These are phyloP conservation scores for Polydrusus tereticollis DNA, from an alignment of 2,888 invertebrate genomes.

Conservation along the genomic window DNA sequence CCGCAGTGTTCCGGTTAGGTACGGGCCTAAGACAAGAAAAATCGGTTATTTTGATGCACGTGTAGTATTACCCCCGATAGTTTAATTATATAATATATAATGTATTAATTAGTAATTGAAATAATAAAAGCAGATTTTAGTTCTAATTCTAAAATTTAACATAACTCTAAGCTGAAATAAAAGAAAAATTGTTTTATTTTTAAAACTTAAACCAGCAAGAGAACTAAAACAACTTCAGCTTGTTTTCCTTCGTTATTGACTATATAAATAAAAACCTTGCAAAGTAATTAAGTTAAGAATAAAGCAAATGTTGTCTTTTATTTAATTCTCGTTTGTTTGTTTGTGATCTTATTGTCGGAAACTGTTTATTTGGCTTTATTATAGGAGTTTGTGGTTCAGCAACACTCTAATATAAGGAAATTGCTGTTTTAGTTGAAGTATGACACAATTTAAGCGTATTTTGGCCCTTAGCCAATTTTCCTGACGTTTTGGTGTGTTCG, in stretches of 20 bases:
- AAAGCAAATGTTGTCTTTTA: conserved; percentile 2
- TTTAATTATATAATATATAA: too few species aligned
- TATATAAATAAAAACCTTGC: background rate
- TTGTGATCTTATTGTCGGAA: background rate
- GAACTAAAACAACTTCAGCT: background rate
- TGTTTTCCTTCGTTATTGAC: background rate
- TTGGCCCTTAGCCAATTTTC: too few species aligned
- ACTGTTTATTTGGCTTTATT: background rate
- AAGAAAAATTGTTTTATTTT: background rate
- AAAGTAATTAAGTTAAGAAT: background rate
- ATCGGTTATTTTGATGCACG: too few species aligned
- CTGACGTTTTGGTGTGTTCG: too few species aligned
- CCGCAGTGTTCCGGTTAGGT: too few species aligned
- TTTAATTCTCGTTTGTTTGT: conserved; percentile 3
- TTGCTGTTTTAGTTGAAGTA: background rate
- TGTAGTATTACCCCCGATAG: too few species aligned
- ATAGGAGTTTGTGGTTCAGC: background rate
- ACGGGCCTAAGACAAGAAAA: too few species aligned
- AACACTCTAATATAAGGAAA: background rate
- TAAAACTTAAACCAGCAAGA: background rate
- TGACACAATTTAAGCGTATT: background rate
- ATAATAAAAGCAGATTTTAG: too few species aligned
- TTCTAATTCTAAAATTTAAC: too few species aligned
- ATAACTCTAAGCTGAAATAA: background rate
- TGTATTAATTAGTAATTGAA: too few species aligned